Conservation (phyloP, 1,140 invertebrate species). For the Hycleus cichorii region DNA sequence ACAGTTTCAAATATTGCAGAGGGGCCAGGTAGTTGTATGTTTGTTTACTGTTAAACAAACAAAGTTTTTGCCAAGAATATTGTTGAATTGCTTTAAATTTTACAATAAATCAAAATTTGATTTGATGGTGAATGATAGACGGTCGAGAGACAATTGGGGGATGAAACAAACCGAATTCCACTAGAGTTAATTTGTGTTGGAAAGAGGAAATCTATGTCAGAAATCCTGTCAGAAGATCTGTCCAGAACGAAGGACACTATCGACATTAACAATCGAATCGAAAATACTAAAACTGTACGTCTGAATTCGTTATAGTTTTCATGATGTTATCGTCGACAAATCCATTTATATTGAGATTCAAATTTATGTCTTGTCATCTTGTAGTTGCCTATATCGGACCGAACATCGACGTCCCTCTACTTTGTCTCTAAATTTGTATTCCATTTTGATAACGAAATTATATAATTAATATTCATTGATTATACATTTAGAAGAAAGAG, state of each 20-base stretch:
- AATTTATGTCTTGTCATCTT: slow-evolving; percentile 33
- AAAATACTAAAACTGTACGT: slow-evolving; percentile 8
- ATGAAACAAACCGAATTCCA: slow-evolving; percentile 13
- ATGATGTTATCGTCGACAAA: slow-evolving; percentile 29
- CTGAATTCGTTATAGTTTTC: slow-evolving; percentile 30
- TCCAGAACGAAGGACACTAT: slow-evolving; percentile 29
- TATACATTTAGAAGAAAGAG: too few species aligned
- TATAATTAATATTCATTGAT: too few species aligned
- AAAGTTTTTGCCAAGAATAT: too few species aligned
- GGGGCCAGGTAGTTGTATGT: too few species aligned
- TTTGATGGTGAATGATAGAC: too few species aligned
- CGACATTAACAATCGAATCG: slow-evolving; percentile 28
- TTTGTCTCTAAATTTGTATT: too few species aligned
- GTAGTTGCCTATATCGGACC: background rate
- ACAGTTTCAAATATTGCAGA: too few species aligned
- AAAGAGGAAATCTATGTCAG: slow-evolving; percentile 34
- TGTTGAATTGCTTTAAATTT: background rate
- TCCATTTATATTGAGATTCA: slow-evolving; percentile 37
- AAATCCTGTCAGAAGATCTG: slow-evolving; percentile 22
- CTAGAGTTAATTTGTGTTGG: slow-evolving; percentile 25
- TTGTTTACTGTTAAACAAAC: too few species aligned
- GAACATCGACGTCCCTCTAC: too few species aligned
- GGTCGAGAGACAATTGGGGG: too few species aligned
- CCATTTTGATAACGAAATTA: too few species aligned
- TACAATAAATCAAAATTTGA: slow-evolving; percentile 3